Evolutionary conservation across 2,113 vertebrate species (phyloP).

Genomic region (Macquaria australasica): DNA sequence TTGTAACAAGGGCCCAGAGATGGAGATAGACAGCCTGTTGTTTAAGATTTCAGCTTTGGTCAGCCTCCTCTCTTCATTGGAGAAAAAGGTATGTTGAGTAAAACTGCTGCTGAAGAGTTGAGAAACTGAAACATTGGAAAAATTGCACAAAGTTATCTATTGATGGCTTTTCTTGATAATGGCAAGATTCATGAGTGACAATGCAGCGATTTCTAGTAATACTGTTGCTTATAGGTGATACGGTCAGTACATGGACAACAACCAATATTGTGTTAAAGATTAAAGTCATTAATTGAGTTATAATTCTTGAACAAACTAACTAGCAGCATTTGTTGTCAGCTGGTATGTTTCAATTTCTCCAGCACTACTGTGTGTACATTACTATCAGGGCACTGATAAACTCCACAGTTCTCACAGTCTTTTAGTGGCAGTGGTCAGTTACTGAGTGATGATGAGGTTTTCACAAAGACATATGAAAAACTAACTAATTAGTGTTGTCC

Average conservation of each 20-base stretch:
- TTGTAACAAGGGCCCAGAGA: slow-evolving; percentile 74
- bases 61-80: slow-evolving; percentile 87
- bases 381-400: neutral
- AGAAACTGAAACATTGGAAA: neutral
- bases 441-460: neutral
- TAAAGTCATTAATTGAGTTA: too few relatives aligned
- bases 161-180: neutral
- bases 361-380: neutral
- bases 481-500: neutral
- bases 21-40: slow-evolving; percentile 87
- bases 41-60: slow-evolving; percentile 87
- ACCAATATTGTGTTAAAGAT: neutral
- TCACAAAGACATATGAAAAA: neutral
- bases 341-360: neutral
- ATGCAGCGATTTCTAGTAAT: neutral
- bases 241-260: neutral
- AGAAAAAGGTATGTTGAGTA: slow-evolving; percentile 85
- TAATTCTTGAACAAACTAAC: neutral
- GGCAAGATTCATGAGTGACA: neutral
- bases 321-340: neutral
- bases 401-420: neutral
- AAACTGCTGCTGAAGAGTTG: neutral
- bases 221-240: neutral
- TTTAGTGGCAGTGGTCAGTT: neutral
- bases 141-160: neutral